Percentiles rank a stretch among this genome's conserved stretches.
These are phyloP conservation scores for Cryptus armator DNA, from an alignment of 2,888 invertebrate species.

Conservation along the genomic window DNA sequence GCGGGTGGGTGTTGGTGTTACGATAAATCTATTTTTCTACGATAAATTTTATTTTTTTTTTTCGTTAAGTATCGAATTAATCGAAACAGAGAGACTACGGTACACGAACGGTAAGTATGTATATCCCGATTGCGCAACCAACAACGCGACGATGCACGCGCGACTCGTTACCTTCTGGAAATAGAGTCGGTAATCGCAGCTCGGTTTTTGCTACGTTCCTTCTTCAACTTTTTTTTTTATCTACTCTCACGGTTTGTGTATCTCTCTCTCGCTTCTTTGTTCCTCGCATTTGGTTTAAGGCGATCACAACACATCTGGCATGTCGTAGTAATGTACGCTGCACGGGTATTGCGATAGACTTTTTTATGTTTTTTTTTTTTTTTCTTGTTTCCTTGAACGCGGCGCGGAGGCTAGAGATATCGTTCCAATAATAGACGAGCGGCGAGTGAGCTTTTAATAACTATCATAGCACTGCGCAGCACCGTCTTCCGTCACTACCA, in stretches of 20 bases:
- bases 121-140: slow-evolving; percentile 69
- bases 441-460: slow-evolving; percentile 47
- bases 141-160: slow-evolving; percentile 60
- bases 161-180: slow-evolving; percentile 65
- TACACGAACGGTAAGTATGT: slow-evolving; percentile 24
- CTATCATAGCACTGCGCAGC: slow-evolving; percentile 46
- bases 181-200: slow-evolving; percentile 65
- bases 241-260: slow-evolving; percentile 19
- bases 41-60: neutral
- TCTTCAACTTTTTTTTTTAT: slow-evolving; percentile 14
- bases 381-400: slow-evolving; percentile 54
- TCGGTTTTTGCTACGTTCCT: slow-evolving; percentile 40
- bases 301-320: slow-evolving; percentile 17
- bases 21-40: neutral
- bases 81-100: slow-evolving; percentile 50
- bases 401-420: slow-evolving; percentile 52
- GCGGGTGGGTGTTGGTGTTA: neutral
- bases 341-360: slow-evolving; percentile 29
- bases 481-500: slow-evolving; percentile 36
- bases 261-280: slow-evolving; percentile 5
- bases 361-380: slow-evolving; percentile 35
- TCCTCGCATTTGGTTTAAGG: slow-evolving; percentile 22
- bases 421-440: slow-evolving; percentile 64
- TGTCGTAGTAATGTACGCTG: slow-evolving; percentile 1
- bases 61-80: slow-evolving; percentile 3